These are phyloP conservation scores for Saguinus imperator DNA, from an alignment of 2,113 vertebrate genomes.

Conservation along the genomic window DNA sequence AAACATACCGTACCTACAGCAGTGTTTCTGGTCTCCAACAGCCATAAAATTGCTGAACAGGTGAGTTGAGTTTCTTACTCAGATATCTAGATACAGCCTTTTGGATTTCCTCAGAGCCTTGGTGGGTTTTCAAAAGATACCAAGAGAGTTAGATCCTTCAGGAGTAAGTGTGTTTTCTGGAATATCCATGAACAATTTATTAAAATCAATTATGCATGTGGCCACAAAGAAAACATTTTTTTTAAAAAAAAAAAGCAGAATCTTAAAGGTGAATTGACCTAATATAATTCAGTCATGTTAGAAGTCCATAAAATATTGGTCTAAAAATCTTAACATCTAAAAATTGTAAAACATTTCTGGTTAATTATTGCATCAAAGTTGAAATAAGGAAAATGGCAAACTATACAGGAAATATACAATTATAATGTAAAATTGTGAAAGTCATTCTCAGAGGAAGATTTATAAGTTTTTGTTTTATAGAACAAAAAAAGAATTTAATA, in stretches of 20 bases:
- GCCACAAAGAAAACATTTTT: background rate
- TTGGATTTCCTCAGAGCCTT: background rate
- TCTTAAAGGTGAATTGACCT: background rate
- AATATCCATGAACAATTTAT: background rate
- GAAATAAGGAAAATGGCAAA: background rate
- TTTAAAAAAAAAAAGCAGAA: background rate
- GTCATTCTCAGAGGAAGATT: background rate
- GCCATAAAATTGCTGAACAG: too few species aligned
- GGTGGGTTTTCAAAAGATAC: background rate
- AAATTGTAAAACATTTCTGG: background rate
- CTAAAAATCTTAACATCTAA: background rate
- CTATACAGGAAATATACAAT: background rate
- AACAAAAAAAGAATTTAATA: background rate
- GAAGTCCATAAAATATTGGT: background rate
- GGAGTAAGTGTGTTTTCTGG: background rate
- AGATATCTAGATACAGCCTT: background rate
- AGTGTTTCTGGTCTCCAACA: rapidly evolving
- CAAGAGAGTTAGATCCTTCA: background rate
- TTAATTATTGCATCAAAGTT: background rate
- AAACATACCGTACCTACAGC: too few species aligned
- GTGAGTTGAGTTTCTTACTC: background rate
- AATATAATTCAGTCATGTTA: background rate
- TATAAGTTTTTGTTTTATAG: background rate
- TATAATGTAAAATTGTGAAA: background rate
- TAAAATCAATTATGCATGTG: background rate